Base-by-base conservation (phyloP, 2,797 vertebrate genomes). In the Chrysocyon brachyurus region DNA sequence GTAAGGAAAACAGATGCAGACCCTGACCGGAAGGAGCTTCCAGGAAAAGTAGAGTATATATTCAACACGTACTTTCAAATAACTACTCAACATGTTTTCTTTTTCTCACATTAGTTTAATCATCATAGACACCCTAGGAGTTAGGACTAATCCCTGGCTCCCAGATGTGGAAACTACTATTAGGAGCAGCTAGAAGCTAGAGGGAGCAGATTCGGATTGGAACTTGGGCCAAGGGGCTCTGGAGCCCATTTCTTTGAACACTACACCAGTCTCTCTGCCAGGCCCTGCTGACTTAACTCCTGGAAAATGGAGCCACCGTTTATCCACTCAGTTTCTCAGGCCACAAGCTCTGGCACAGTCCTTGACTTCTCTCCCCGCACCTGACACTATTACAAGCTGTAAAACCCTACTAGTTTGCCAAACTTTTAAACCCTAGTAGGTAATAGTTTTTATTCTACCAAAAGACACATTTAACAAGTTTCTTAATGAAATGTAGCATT, bases 391-490 rank as follows among this genome's bases (percentile, higher is more conserved):
- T 40, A 86, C 6, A 33, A 57, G 28, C 40, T 94, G 17, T 46
- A 49, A 95, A 91, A 85, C 40, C 16, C 57, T 1, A 15, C 5
- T 12, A 3, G 49, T 87, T 33, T 83, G 84, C 26, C 79, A 91
- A 81, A 22, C 11, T 57, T 96, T 81, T 64, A 84, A 97, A 85
- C 12, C 46, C 79, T 86, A 21, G 12, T 54, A 49, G 8, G 8
- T 16, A 33, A 17, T 86, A 86, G 11, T 49, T 73, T 70, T 92
- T 64, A 33, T 4, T 70, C 33, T 64, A 22, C 66, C n/a, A 21
- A 87, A 72, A 96, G 31, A 46, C 64, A 86, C 12, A 88, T 92
- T 59, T 68, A 92, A 31, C 15, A 68, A 31, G 17, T 33, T 91
- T 82, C 46, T 86, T 82, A 85, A 83, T 64, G 70, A 87, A 91